Base-by-base conservation (phyloP, 2,888 invertebrate genomes). In the Eilema caniola region DNA sequence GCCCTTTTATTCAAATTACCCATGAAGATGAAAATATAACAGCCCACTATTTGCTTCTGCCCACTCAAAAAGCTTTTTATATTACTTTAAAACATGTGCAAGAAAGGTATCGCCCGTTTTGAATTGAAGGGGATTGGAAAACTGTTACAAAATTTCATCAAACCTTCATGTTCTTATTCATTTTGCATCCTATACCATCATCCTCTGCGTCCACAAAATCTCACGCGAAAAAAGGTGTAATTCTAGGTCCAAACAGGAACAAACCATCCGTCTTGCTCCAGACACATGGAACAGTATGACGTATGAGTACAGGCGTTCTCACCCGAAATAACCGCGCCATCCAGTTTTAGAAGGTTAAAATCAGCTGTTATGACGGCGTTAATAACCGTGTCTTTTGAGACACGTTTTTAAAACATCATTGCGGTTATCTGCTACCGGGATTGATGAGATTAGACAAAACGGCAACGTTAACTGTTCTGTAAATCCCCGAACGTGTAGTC, bases 291-390 rank as follows among this genome's bases (percentile, higher is more conserved):
- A 62, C 57, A 28, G 57, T 23, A 62, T 81, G 80, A 82, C 73
- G 82, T 80, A 24, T 59, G 47, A 47, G 28, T 37, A 77, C 68
- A 69, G 20, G 57, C 61, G 62, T 62, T 37, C 66, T 37, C 24
- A 41, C 11, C 83, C 28, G 66, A 80, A 77, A 81, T 83, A 81
- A 73, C 75, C 31, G 60, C 16, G 24, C 24, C 53, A 31, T 28
- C 69, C 65, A 69, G 71, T 78, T 74, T 80, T 82, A 82, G 81
- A 72, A 56, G 71, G 78, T 70, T 74, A 69, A 74, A 72, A 75
- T 64, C 66, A 28, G 28, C 74, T 79, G 81, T 82, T 83, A 64
- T 80, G 75, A 82, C 79, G 70, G 71, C 37, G 28, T 67, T 71
- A 66, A 74, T 70, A 77, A 71, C 62, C 73, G 33, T 61, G 31